A percentile compares a stretch with the other conserved stretches of the same genome.
Evolutionary conservation across 2,797 vertebrate genomes (phyloP).

Genomic region (Lemur catta): DNA sequence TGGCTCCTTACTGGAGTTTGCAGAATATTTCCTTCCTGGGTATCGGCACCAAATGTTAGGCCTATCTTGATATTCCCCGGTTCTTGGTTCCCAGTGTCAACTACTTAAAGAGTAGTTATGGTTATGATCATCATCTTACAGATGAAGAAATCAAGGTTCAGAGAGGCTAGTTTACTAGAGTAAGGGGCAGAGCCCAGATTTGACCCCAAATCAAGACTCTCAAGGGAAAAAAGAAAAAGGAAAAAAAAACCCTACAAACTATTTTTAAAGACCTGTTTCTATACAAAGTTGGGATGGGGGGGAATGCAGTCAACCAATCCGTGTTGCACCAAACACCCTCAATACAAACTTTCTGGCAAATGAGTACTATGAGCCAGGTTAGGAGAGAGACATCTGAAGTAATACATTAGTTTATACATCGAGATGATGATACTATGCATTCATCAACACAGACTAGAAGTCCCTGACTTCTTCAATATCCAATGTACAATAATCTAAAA

Average conservation of each 20-base stretch:
- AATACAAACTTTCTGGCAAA: background rate
- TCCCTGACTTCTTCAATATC: background rate
- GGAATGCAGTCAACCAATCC: background rate
- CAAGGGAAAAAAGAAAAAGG: background rate
- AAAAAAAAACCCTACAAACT: background rate
- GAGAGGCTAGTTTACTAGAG: background rate
- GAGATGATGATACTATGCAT: background rate
- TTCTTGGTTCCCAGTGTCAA: too few species aligned
- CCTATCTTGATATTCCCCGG: too few species aligned
- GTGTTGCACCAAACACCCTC: background rate
- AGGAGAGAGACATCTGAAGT: background rate
- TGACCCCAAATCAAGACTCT: background rate
- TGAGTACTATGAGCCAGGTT: background rate
- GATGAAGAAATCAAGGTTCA: background rate
- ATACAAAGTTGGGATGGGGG: background rate
- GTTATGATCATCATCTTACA: background rate
- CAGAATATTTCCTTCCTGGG: too few species aligned
- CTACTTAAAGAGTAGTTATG: background rate
- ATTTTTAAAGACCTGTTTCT: background rate
- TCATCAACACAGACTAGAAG: background rate
- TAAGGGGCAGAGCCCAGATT: background rate
- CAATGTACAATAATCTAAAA: slow-evolving; percentile 17
- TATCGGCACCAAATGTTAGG: too few species aligned
- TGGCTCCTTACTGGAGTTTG: too few species aligned
- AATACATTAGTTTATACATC: background rate